Evolutionary conservation across 2,797 vertebrate genomes (phyloP).

Genomic region (Thripadectes ignobilis): DNA sequence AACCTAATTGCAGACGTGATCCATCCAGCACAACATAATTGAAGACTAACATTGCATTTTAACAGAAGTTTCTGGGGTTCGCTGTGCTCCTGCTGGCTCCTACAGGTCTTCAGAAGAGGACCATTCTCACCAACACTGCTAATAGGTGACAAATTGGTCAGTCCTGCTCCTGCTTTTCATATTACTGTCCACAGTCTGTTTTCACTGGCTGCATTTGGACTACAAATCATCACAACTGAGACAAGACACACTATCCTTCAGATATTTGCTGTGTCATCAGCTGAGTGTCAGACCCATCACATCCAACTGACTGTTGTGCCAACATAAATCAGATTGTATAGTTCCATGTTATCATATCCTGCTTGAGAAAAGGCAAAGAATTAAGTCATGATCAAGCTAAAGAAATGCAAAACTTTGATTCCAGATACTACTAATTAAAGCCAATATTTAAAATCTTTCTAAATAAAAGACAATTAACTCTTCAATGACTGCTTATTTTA

Average conservation of each 20-base stretch:
- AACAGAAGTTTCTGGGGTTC: background rate
- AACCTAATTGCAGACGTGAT: conserved; percentile 37
- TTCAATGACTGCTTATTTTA: background rate
- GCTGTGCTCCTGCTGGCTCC: background rate
- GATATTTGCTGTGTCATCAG: background rate
- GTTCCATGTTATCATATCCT: background rate
- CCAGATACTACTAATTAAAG: background rate
- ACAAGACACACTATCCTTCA: background rate
- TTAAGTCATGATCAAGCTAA: background rate
- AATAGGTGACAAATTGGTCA: background rate
- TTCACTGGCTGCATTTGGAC: background rate
- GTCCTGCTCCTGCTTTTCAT: background rate
- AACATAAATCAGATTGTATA: background rate
- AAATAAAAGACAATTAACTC: background rate
- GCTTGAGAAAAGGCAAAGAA: background rate
- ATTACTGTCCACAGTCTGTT: background rate
- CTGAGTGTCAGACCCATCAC: background rate
- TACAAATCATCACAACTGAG: background rate
- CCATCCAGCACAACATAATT: conserved; percentile 23
- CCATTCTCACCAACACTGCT: background rate
- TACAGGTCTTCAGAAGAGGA: background rate
- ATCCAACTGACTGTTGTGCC: background rate
- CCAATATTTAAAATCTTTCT: background rate
- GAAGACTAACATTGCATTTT: background rate
- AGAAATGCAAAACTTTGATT: background rate